Percentiles rank a stretch among this genome's conserved stretches.
Conservation (phyloP, 2,113 vertebrate species). For the Ameiurus melas region DNA sequence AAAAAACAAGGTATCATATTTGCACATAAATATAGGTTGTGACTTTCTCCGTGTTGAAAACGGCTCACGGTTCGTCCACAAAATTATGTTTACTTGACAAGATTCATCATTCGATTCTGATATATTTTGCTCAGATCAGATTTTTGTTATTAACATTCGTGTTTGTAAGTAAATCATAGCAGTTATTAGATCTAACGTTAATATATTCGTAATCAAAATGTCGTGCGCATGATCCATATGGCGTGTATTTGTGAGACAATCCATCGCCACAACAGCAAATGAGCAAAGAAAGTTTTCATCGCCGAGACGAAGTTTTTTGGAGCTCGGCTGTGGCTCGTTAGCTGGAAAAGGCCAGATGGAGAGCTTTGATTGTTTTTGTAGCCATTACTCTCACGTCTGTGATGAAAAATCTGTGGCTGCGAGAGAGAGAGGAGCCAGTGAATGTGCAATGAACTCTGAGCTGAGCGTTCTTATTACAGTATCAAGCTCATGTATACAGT, state of each 20-base stretch:
- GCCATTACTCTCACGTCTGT: background rate
- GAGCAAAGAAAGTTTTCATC: background rate
- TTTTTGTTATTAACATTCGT: background rate
- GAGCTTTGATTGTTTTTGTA: background rate
- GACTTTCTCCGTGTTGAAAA: background rate
- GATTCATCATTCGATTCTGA: background rate
- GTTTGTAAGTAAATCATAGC: background rate
- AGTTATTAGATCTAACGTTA: background rate
- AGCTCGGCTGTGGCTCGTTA: background rate
- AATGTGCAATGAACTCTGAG: background rate
- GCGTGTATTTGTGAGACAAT: background rate
- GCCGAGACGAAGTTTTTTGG: background rate
- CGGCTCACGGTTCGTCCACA: background rate
- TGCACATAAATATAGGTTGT: background rate
- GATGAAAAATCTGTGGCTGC: background rate
- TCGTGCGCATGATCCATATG: background rate
- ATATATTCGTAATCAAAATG: background rate
- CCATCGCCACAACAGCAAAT: background rate
- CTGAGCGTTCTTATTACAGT: background rate
- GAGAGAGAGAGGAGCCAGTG: background rate
- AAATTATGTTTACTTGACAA: background rate
- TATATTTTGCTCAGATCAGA: too few relatives aligned
- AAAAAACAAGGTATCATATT: background rate
- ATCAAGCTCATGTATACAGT: background rate
- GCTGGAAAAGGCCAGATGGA: background rate